A percentile compares a stretch with the other conserved stretches of the same genome.
Evolutionary conservation across 2,797 vertebrate genomes (phyloP).

Genomic region (Sciurus carolinensis): DNA sequence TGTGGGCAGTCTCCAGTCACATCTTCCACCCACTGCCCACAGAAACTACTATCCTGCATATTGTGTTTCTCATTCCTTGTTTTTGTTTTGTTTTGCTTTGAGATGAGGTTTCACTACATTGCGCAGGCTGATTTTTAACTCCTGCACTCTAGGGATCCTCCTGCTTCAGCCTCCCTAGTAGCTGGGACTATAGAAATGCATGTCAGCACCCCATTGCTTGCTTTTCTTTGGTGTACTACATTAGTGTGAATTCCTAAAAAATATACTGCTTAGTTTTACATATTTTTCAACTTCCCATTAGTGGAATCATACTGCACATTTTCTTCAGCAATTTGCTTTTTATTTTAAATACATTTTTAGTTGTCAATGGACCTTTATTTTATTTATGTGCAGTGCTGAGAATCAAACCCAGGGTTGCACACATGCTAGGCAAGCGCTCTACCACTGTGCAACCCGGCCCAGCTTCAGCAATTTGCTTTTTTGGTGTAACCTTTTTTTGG

Average conservation of each 20-base stretch:
- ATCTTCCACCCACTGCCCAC: neutral
- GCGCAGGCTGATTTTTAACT: neutral
- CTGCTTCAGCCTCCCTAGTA: neutral
- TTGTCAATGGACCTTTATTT: too few relatives aligned
- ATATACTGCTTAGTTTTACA: neutral
- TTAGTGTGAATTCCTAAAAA: neutral
- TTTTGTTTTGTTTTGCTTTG: neutral
- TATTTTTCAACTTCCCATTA: neutral
- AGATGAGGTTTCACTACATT: too few relatives aligned
- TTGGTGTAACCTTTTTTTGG: neutral
- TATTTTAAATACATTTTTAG: too few relatives aligned
- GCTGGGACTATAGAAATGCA: neutral
- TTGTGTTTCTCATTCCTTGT: neutral
- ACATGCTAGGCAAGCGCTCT: too few relatives aligned
- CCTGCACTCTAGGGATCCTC: neutral
- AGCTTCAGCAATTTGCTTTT: too few relatives aligned
- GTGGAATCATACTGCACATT: neutral
- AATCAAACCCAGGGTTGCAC: too few relatives aligned
- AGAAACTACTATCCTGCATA: neutral
- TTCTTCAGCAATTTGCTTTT: neutral
- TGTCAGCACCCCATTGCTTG: neutral
- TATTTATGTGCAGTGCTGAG: too few relatives aligned
- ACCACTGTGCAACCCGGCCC: too few relatives aligned
- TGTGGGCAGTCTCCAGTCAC: neutral
- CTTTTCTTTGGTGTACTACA: neutral